Conservation (phyloP, 1,140 invertebrate genomes). For the Platorchestia sp. region DNA sequence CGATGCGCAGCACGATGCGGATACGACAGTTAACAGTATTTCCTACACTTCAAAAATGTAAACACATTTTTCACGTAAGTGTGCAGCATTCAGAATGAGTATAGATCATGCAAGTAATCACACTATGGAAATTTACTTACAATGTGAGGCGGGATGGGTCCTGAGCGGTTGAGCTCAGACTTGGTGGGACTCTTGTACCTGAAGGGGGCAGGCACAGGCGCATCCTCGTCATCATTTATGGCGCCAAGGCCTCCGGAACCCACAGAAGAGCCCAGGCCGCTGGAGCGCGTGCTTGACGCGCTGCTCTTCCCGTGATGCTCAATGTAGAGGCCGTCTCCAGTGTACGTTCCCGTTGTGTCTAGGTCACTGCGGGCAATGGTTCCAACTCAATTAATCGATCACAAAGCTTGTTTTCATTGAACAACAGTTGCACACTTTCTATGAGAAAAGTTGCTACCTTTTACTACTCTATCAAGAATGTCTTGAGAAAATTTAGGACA, state of each 20-base stretch:
- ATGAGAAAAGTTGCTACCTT: background rate
- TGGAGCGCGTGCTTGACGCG: slow-evolving; percentile 43
- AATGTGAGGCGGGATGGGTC: slow-evolving; percentile 64
- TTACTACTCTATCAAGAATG: background rate
- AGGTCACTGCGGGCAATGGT: slow-evolving; percentile 53
- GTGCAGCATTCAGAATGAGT: background rate
- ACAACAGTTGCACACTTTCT: background rate
- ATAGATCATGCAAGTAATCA: background rate
- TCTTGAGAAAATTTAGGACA: background rate
- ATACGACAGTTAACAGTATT: too few species aligned
- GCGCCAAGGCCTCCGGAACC: slow-evolving; percentile 55
- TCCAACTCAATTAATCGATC: background rate
- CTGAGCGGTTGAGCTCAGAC: slow-evolving; percentile 62
- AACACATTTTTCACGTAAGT: too few species aligned
- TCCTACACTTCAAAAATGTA: too few species aligned
- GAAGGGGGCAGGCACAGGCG: slow-evolving; percentile 60
- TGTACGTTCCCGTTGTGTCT: slow-evolving; percentile 61
- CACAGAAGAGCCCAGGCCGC: slow-evolving; percentile 49
- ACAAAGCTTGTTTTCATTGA: slow-evolving; percentile 31
- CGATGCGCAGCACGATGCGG: too few species aligned
- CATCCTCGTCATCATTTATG: slow-evolving; percentile 58
- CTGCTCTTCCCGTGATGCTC: slow-evolving; percentile 60
- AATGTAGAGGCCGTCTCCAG: slow-evolving; percentile 64
- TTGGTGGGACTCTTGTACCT: slow-evolving; percentile 62
- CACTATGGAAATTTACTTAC: slow-evolving; percentile 55